These are phyloP conservation scores for Aporrectodea caliginosa DNA, from an alignment of 1,140 invertebrate genomes.

Conservation along the genomic window DNA sequence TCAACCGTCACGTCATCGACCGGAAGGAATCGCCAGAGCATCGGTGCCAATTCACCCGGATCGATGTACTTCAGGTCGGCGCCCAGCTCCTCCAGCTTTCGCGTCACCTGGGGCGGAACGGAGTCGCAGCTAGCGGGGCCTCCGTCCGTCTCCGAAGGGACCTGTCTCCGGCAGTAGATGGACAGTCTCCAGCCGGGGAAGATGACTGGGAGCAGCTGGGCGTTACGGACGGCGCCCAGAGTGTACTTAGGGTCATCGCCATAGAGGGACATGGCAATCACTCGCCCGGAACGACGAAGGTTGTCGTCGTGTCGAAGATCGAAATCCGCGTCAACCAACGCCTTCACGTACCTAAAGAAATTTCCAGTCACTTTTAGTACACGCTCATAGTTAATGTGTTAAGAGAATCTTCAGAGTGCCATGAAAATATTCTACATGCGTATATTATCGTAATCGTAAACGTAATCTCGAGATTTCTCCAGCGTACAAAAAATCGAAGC, in stretches of 20 bases:
- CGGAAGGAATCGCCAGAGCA: slow-evolving; percentile 27
- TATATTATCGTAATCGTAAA: no score
- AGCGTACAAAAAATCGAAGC: no score
- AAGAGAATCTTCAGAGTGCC: no score
- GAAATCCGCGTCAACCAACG: background rate
- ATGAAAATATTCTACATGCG: no score
- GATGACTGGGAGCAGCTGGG: slow-evolving; percentile 20
- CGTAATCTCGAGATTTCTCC: no score
- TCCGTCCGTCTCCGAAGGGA: background rate
- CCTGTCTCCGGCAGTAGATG: slow-evolving; percentile 12
- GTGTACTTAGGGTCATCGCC: slow-evolving; percentile 24
- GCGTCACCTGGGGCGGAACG: background rate
- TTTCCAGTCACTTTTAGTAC: no score
- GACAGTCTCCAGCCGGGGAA: slow-evolving; percentile 31
- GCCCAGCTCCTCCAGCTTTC: slow-evolving; percentile 4
- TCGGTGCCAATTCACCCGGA: background rate
- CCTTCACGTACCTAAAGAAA: background rate
- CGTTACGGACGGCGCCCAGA: slow-evolving; percentile 29
- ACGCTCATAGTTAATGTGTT: no score
- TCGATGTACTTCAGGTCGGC: slow-evolving; percentile 11
- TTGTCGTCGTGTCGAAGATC: background rate
- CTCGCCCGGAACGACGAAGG: background rate
- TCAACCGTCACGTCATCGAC: slow-evolving; percentile 22
- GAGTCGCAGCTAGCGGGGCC: background rate
- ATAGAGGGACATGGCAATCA: slow-evolving; percentile 31